phyloP scores from a whole-genome alignment of 2,797 vertebrate genomes.

The Distichodus sexfasciatus region DNA sequence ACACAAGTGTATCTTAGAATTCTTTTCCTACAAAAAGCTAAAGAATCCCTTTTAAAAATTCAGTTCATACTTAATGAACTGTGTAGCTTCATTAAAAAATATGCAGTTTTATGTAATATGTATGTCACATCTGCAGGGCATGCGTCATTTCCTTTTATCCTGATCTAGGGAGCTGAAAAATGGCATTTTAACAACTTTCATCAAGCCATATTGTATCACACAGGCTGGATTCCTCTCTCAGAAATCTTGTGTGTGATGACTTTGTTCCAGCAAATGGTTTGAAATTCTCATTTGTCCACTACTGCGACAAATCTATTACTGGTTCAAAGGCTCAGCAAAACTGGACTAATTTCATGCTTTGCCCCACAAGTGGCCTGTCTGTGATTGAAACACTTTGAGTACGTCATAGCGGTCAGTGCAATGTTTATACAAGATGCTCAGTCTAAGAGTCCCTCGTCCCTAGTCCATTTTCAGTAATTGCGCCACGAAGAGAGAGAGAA shows the following conservation, averaged over 20 bases:
- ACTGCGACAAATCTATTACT: slow-evolving; percentile 65
- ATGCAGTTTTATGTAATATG: no score
- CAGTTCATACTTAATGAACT: no score
- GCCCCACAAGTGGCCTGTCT: slow-evolving; percentile 50
- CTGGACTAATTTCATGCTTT: slow-evolving; percentile 47
- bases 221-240: slow-evolving; percentile 59
- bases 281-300: slow-evolving; percentile 54
- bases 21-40: no score
- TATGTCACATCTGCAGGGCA: no score
- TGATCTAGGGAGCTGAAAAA: background rate
- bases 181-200: slow-evolving; percentile 53
- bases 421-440: slow-evolving; percentile 57
- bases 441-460: slow-evolving; percentile 45
- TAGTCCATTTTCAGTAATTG: slow-evolving; percentile 59
- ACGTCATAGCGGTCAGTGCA: slow-evolving; percentile 41
- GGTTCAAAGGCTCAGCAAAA: slow-evolving; percentile 53
- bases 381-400: slow-evolving; percentile 54
- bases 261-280: slow-evolving; percentile 56
- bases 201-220: slow-evolving; percentile 57
- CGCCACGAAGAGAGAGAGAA: slow-evolving; percentile 45
- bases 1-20: no score
- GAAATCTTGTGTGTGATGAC: slow-evolving; percentile 54
- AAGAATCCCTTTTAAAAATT: no score
- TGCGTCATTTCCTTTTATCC: background rate
- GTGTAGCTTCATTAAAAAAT: no score